Conservation (phyloP, 1,140 invertebrate genomes). For the Microplitis mediator region DNA sequence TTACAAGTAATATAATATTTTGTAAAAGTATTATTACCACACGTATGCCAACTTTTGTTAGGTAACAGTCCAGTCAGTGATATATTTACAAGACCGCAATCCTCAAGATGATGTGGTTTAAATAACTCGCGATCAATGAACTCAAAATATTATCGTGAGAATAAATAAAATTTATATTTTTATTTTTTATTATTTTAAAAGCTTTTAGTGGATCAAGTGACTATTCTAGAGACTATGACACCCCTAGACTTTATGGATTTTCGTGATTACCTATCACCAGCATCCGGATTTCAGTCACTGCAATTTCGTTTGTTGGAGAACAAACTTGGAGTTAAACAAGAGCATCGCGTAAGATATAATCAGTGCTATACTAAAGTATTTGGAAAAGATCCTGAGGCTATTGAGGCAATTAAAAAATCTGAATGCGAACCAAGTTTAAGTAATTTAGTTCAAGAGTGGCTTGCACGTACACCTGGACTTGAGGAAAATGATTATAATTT, state of each 20-base stretch:
- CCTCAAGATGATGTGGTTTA: background rate
- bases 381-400: constrained; percentile 74
- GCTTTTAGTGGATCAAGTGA: constrained; percentile 95
- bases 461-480: constrained; percentile 92
- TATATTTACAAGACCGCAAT: background rate
- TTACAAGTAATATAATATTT: background rate
- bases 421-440: constrained; percentile 85
- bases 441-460: constrained; percentile 87
- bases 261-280: constrained; percentile 86
- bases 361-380: constrained; percentile 91
- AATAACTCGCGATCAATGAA: background rate
- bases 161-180: constrained; percentile 1
- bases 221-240: constrained; percentile 97
- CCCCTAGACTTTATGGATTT: constrained; percentile 98
- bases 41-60: too few relatives aligned
- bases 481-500: constrained; percentile 86
- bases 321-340: constrained; percentile 90
- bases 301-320: constrained; percentile 97
- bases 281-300: constrained; percentile 96
- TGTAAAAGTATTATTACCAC: background rate
- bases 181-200: constrained; percentile 55
- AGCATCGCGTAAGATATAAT: constrained; percentile 90
- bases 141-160: background rate
- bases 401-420: constrained; percentile 76
- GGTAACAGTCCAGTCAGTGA: background rate